phyloP scores from a whole-genome alignment of 2,888 invertebrate species.

The Cremastinae sp. region DNA sequence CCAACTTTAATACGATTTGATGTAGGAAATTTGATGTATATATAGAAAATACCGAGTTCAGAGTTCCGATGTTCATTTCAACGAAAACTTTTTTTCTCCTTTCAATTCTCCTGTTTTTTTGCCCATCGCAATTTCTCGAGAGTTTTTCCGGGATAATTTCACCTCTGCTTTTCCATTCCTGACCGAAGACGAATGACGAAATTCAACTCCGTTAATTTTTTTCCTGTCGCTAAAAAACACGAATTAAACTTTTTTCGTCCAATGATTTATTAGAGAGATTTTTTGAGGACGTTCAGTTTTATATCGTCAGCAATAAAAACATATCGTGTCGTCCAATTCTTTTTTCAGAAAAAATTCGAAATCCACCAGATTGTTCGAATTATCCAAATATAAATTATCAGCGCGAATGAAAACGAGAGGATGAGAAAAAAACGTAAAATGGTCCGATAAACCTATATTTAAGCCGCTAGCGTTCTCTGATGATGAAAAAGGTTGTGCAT shows the following conservation, averaged over 20 bases:
- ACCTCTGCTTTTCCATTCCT: not conserved
- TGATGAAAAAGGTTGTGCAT: slow-evolving; percentile 4
- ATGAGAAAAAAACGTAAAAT: no score
- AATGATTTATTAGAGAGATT: not conserved
- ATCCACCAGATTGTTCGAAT: no score
- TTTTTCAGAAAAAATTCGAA: no score
- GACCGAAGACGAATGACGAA: not conserved
- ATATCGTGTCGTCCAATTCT: no score
- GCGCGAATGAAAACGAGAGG: no score
- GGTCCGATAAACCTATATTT: no score
- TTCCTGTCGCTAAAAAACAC: not conserved
- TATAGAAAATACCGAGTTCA: slow-evolving; percentile 3
- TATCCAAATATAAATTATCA: no score
- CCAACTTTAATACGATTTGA: slow-evolving; percentile 33
- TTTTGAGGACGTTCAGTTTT: not conserved
- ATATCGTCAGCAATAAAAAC: not conserved
- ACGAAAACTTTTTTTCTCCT: slow-evolving; percentile 18
- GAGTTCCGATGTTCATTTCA: slow-evolving; percentile 18
- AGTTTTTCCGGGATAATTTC: slow-evolving; percentile 4
- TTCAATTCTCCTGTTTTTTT: not conserved
- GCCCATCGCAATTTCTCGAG: slow-evolving; percentile 22
- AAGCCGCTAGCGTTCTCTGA: no score
- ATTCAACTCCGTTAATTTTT: slow-evolving; percentile 14
- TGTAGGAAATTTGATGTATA: not conserved
- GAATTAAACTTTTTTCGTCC: not conserved